Evolutionary conservation across 2,888 invertebrate species (phyloP).

Genomic region (Conus canariensis): DNA sequence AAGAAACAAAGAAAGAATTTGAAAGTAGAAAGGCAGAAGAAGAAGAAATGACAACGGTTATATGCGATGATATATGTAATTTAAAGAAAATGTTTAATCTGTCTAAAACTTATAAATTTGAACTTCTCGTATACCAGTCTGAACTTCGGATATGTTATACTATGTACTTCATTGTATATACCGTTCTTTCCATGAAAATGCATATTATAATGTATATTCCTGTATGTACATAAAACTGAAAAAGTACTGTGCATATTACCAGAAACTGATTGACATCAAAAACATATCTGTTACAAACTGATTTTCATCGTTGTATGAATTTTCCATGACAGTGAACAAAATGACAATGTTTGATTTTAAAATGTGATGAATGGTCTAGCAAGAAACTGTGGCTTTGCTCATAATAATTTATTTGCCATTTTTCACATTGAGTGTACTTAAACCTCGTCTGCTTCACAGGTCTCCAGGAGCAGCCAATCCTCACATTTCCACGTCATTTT

Average conservation of each 20-base stretch:
- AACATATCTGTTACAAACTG: background rate
- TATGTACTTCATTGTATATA: background rate
- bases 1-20: too few species aligned
- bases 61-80: too few species aligned
- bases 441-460: too few species aligned
- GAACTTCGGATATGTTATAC: background rate
- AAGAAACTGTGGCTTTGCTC: background rate
- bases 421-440: background rate
- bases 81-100: too few species aligned
- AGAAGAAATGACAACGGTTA: too few species aligned
- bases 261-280: background rate
- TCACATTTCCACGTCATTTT: too few species aligned
- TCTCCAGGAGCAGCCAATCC: too few species aligned
- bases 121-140: background rate
- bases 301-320: background rate
- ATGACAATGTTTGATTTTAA: background rate
- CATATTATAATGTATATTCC: background rate
- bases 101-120: background rate
- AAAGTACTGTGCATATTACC: conserved; percentile 7
- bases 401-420: background rate
- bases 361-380: background rate
- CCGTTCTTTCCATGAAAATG: background rate
- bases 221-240: background rate
- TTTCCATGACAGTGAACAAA: background rate
- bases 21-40: too few species aligned